Percentiles rank a stretch among this genome's conserved stretches.
Conservation (phyloP, 2,797 vertebrate species). For the Anisognathus igniventris region DNA sequence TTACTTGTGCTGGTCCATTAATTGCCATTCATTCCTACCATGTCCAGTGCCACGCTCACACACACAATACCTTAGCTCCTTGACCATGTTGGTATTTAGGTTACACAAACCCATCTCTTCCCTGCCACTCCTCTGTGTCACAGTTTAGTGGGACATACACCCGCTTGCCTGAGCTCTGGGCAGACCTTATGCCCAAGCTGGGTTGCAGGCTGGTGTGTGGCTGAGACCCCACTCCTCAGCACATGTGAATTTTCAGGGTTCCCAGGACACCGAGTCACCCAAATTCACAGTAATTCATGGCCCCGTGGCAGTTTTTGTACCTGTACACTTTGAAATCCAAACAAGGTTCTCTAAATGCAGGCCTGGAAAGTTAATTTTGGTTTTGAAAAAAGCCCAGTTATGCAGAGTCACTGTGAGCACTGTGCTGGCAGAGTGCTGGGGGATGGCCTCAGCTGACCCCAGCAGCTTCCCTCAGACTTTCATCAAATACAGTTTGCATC, state of each 20-base stretch:
- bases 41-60: accelerated
- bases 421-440: background rate
- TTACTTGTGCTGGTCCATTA: background rate
- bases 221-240: background rate
- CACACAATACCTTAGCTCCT: background rate
- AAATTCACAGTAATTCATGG: background rate
- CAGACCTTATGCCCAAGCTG: accelerated
- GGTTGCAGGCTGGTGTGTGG: background rate
- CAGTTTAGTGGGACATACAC: accelerated
- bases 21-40: background rate
- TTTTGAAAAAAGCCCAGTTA: background rate
- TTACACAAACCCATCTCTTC: background rate
- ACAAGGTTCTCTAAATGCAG: background rate
- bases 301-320: background rate
- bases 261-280: background rate
- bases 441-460: background rate
- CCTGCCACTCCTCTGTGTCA: background rate
- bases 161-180: background rate
- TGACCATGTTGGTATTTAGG: accelerated
- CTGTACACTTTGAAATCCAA: background rate
- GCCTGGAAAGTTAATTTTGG: background rate
- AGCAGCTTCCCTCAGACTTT: background rate
- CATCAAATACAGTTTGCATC: background rate
- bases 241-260: background rate
- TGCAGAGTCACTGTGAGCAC: background rate